Evolutionary conservation across 2,113 vertebrate species (phyloP), one percentile per base, ranked within the genome.

Genomic region (Atherinomorus stipes): DNA sequence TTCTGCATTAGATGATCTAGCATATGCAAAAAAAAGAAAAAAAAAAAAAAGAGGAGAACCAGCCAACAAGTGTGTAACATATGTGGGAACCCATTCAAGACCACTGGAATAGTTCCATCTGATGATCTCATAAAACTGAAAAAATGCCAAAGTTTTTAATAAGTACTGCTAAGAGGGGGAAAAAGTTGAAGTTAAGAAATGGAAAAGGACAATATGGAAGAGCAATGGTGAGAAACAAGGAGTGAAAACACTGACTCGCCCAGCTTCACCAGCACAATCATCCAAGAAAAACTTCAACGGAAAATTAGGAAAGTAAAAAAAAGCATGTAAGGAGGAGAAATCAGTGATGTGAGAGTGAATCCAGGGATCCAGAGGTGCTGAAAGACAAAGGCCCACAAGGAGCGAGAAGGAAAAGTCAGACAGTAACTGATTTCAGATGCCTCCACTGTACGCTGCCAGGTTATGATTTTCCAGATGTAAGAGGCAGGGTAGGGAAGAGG

Each of bases 391-490:
- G 49, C 52, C 6, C 28, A 61, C 50, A 23, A 61, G 47, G 21
- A 16, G 68, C 15, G 25, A 64, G 70, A 59, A 44, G 50, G 50
- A 58, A 60, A 72, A 71, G 64, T 67, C 81, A 76, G 67, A 78
- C 68, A 63, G 61, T 52, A 64, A 72, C 59, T 71, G 81, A 56
- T 57, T 65, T 47, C 25, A 23, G 60, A 53, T 63, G 71, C 71
- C 56, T 82, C 72, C 78, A 74, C 51, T 50, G 49, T 23, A 26
- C 68, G 68, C 47, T 85, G 86, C 80, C 85, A 88, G 76, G 71
- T 84, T 76, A 80, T 56, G 51, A 70, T 84, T 83, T 85, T 86
- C 85, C 87, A 87, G 85, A 87, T 89, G 85, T 79, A 71, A 63
- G 74, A 80, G 64, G 80, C 37, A 56, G 22, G 28, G 58, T n/a